These are phyloP conservation scores for Zeugodacus cucurbitae DNA, from an alignment of 1,140 invertebrate species.

Conservation along the genomic window DNA sequence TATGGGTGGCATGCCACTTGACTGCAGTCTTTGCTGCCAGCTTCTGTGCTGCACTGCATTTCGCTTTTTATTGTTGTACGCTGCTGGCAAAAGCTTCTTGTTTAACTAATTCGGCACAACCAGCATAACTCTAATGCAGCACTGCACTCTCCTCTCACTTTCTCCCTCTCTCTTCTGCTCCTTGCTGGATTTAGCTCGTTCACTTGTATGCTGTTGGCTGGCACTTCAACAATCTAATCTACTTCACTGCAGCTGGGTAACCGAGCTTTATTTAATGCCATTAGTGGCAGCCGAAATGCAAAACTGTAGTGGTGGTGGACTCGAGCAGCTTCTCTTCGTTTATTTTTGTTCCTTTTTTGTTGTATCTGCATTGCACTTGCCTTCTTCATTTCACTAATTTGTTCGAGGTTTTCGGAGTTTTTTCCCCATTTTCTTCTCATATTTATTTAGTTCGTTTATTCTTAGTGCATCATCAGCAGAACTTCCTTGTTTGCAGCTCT, in stretches of 20 bases:
- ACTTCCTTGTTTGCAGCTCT: background rate
- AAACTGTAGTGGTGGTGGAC: too few species aligned
- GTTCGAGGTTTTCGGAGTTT: background rate
- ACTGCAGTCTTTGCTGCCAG: background rate
- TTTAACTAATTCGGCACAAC: conserved; percentile 31
- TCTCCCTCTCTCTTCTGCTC: background rate
- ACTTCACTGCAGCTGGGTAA: conserved; percentile 23
- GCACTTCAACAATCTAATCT: background rate
- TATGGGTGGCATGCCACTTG: background rate
- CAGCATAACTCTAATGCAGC: background rate
- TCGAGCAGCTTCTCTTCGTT: background rate
- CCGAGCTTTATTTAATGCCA: conserved; percentile 33
- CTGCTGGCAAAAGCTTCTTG: conserved; percentile 13
- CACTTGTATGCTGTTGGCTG: background rate
- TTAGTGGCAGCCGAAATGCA: conserved; percentile 1
- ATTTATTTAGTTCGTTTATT: background rate
- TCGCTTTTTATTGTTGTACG: background rate
- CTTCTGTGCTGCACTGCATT: background rate
- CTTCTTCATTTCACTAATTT: conserved; percentile 6
- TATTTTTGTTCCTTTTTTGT: background rate
- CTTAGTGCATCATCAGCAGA: background rate
- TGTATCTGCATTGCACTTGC: background rate
- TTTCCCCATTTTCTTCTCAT: background rate
- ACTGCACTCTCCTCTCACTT: background rate
- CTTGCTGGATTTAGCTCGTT: background rate